These are phyloP conservation scores for Nasonia vitripennis DNA, from an alignment of 1,140 invertebrate genomes.

Conservation along the genomic window DNA sequence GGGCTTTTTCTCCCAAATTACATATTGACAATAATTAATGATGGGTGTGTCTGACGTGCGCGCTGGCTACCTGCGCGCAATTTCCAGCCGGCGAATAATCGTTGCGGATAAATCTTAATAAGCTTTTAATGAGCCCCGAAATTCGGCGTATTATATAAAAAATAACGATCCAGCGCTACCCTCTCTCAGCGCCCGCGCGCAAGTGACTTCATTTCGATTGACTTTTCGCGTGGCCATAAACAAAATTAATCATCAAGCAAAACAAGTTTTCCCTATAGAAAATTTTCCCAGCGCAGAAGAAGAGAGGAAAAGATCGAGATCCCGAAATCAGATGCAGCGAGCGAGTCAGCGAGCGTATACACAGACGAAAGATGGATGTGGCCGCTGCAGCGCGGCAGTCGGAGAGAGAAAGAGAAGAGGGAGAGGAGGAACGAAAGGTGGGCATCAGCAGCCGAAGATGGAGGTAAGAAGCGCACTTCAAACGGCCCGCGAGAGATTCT, in stretches of 20 bases:
- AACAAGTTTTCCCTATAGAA: not conserved
- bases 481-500: conserved; percentile 58
- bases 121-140: conserved; percentile 35
- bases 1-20: conserved; percentile 45
- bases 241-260: not conserved
- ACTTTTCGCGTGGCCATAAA: not conserved
- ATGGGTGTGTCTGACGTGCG: not conserved
- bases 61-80: not conserved
- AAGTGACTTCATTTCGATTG: conserved; percentile 18
- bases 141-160: conserved; percentile 18
- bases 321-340: conserved; percentile 60
- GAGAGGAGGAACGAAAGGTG: conserved; percentile 52
- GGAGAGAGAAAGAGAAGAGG: conserved; percentile 58
- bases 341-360: conserved; percentile 14
- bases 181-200: not conserved
- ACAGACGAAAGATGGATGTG: conserved; percentile 45
- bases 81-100: conserved; percentile 6
- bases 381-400: not conserved
- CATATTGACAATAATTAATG: conserved; percentile 39
- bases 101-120: conserved; percentile 44
- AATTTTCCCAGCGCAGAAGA: conserved; percentile 48
- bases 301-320: conserved; percentile 45
- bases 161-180: conserved; percentile 6
- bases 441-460: not conserved
- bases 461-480: not conserved